Evolutionary conservation across 2,888 invertebrate genomes (phyloP), one percentile per base, ranked within the genome.

Genomic region (Adelphocoris suturalis): DNA sequence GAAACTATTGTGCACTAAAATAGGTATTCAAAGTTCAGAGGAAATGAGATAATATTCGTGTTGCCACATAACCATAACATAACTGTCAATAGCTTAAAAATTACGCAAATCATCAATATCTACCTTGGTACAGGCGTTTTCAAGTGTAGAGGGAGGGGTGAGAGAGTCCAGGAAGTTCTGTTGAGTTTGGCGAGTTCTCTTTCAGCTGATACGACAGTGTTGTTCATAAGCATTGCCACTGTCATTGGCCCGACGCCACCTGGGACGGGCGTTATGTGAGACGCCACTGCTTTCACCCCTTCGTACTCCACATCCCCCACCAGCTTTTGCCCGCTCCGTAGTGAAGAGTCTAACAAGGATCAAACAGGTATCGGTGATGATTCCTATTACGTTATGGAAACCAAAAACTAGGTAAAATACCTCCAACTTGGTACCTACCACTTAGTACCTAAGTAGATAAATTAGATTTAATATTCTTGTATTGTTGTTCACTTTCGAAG

Each of bases 201-300:
- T 92, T 95, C 94, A 13, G 98, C 98, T 86, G 98, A 96, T 91
- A 96, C 94, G 48, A 98, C 97, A 0, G 99, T 99, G 94, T 99
- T 99, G 92, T 96, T 96, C 97, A 99, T 98, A 52, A 98, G 94
- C 98, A 99, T 99, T 23, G 99, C 98, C 91, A 99, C 99, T 0
- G 99, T 99, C 99, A 99, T 99, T 19, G 99, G 99, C 0, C 99
- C 99, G 90, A 99, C 99, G 91, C 99, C 99, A 90, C 97, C 97
- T 14, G 98, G 98, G 85, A 99, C 99, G 5, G 99, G 99, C 46
- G 99, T 99, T 92, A 99, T 97, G 94, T 96, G 96, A 0, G 97
- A 96, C 23, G 99, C 99, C 91, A 97, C 96, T 92, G 95, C 93
- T 91, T 95, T 94, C 7, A 97, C 99, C 93, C 97, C 97, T 19